Conservation (phyloP, 1,140 invertebrate genomes). For the Pomacea maculata region DNA sequence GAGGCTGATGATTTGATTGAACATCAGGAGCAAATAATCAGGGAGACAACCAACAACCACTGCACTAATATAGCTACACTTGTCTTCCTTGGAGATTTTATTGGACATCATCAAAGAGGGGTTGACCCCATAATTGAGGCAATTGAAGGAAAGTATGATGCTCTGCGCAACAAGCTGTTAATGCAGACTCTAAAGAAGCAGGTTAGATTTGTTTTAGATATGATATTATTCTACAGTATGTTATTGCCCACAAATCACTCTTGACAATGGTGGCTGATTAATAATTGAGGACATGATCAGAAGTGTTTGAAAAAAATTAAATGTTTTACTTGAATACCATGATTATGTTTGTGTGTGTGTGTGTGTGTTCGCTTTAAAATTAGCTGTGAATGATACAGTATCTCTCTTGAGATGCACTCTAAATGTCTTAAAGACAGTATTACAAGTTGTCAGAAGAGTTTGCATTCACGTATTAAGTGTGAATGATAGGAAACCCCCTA, state of each 20-base stretch:
- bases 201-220: slow-evolving; percentile 27
- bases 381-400: too few species aligned
- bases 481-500: too few species aligned
- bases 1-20: slow-evolving; percentile 14
- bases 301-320: not conserved
- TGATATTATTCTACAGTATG: not conserved
- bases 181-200: slow-evolving; percentile 53
- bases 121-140: slow-evolving; percentile 44
- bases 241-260: too few species aligned
- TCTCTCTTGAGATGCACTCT: too few species aligned
- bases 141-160: slow-evolving; percentile 58
- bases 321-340: too few species aligned
- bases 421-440: too few species aligned
- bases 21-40: slow-evolving; percentile 14
- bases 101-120: slow-evolving; percentile 28
- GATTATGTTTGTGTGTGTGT: too few species aligned
- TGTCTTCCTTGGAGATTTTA: slow-evolving; percentile 40
- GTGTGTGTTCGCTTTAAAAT: too few species aligned
- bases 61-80: slow-evolving; percentile 47
- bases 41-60: slow-evolving; percentile 4
- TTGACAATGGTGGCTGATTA: not conserved
- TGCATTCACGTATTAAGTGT: too few species aligned
- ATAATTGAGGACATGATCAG: not conserved
- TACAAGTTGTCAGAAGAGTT: too few species aligned
- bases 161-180: slow-evolving; percentile 55